Evolutionary conservation across 2,888 invertebrate genomes (phyloP), one percentile per base, ranked within the genome.

Genomic region (Macrosoma leucophasiata): DNA sequence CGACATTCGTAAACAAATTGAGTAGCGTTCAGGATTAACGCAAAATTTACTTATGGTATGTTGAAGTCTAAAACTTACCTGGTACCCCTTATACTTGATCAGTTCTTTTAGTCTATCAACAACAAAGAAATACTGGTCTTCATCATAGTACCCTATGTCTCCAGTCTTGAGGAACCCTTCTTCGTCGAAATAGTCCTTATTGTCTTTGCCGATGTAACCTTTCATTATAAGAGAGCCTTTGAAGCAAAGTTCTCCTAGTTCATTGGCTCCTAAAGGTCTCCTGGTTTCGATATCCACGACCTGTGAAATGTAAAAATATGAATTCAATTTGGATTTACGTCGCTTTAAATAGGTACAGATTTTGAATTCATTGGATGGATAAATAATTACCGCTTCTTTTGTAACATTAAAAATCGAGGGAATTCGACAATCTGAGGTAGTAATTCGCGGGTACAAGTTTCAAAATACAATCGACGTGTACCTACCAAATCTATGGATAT

Each of bases 211-310:
- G 11, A 91, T 82, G 58, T 97, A 97, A 0, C 95, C 94, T 53
- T 92, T 91, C 91, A 94, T 94, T 3, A 92, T 73, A 30, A 89
- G 65, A 4, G 89, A 86, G 0, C 95, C 93, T 56, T 91, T 91
- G 11, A 92, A 87, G 53, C 93, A 93, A 0, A 96, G 70, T 64
- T 97, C 96, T 0, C 96, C 96, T 12, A 86, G 81, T 55, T 91
- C 59, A 46, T 90, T 85, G 0, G 90, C 85, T 0, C 91, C 91
- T 24, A 92, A 48, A 0, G 85, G 52, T 48, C 85, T 70, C 0
- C 90, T 87, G 0, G 89, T 89, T 33, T 89, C 87, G 7, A 82
- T 58, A 52, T 91, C 88, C 2, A 88, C 66, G 1, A 86, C 55
- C 84, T 85, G 36, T 30, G 18, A 30, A 24, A 20, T 19, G 1